Conservation (phyloP, 1,140 invertebrate genomes). For the Nephila pilipes region DNA sequence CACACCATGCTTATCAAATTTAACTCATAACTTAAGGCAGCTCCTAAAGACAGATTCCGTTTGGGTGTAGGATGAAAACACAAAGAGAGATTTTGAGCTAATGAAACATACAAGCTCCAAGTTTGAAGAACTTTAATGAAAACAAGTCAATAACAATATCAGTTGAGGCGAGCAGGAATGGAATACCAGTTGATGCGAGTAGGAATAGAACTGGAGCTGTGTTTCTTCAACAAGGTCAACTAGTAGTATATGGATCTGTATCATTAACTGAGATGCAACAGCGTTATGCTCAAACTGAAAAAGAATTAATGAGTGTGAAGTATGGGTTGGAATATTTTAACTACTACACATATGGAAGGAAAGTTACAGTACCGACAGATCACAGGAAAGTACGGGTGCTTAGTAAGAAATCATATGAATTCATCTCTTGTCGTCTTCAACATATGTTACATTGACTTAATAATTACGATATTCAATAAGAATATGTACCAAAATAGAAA, state of each 20-base stretch:
- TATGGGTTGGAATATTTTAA: background rate
- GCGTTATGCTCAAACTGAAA: too few species aligned
- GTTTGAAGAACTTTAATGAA: constrained; percentile 22
- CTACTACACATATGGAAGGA: too few species aligned
- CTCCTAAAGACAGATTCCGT: constrained; percentile 76
- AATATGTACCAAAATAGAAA: too few species aligned
- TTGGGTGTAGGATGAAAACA: constrained; percentile 73
- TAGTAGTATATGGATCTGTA: background rate
- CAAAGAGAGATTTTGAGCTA: constrained; percentile 46
- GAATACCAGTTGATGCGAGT: too few species aligned
- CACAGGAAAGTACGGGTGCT: too few species aligned
- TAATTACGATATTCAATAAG: too few species aligned
- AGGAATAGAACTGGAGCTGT: constrained; percentile 64
- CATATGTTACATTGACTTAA: too few species aligned
- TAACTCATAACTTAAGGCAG: constrained; percentile 72
- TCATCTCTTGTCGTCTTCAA: too few species aligned
- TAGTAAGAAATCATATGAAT: too few species aligned
- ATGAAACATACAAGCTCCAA: constrained; percentile 19
- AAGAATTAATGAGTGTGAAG: background rate
- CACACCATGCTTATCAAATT: too few species aligned
- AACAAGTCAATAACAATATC: constrained; percentile 58
- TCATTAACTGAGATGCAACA: background rate
- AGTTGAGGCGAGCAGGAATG: constrained; percentile 71
- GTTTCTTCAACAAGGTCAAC: constrained; percentile 37
- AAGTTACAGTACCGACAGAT: too few species aligned